phyloP scores from a whole-genome alignment of 2,113 vertebrate species.

The Ciconia stormi region DNA sequence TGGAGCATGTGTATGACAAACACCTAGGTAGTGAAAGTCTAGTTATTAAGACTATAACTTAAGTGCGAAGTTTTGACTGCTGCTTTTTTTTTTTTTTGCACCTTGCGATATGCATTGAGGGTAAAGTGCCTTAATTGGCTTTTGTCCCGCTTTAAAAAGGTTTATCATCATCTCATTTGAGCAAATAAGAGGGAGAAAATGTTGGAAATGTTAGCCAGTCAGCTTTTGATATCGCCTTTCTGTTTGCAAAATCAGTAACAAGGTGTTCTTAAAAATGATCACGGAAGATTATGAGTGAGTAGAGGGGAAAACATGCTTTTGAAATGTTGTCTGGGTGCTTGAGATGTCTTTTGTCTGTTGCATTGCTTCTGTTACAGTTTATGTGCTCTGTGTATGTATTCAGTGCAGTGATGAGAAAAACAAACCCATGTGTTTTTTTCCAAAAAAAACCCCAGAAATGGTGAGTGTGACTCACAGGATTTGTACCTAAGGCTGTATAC shows the following conservation, averaged over 20 bases:
- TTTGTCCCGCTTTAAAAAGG: background rate
- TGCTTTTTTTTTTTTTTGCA: background rate
- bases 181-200: background rate
- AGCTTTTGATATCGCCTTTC: background rate
- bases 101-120: rapidly evolving
- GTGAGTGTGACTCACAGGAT: background rate
- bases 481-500: background rate
- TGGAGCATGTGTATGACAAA: background rate
- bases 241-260: background rate
- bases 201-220: background rate
- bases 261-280: background rate
- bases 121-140: background rate
- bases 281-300: background rate
- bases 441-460: background rate
- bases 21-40: background rate
- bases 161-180: background rate
- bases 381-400: background rate
- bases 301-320: background rate
- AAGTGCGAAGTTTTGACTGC: background rate
- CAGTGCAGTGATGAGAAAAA: background rate
- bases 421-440: background rate
- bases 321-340: background rate
- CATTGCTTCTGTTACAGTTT: background rate
- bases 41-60: background rate
- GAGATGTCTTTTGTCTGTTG: background rate